Evolutionary conservation across 1,140 invertebrate species (phyloP), one percentile per base, ranked within the genome.

Genomic region (Lucilia sericata): DNA sequence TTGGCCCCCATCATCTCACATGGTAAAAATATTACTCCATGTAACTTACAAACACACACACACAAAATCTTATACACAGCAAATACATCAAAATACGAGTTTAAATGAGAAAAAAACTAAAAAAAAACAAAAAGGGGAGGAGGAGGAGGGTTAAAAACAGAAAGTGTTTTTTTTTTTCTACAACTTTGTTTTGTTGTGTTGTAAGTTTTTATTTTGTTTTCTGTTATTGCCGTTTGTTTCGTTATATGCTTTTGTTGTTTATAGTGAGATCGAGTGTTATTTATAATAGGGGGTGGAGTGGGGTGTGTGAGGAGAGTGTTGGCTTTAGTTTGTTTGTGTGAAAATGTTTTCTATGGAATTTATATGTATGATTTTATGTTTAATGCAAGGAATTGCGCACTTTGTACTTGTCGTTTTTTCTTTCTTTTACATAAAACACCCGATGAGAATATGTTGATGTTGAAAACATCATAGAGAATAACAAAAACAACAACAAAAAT

Each of bases 381-480:
- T 25, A 70, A 55, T 21, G 65, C 25, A 21, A 25, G n/a, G 65
- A 70, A 70, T 70, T 70, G 65, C 65, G 65, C 65, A 70, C 65
- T 70, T 70, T 70, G 65, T 70, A 70, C 65, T 70, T 30, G 25
- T 30, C n/a, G 4, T 70, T 21, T 5, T 70, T 19, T 9, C 17
- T 14, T 55, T 14, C 17, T 14, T 55, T 55, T 55, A 55, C 51
- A 55, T 7, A 55, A 13, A 55, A 70, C 65, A 19, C 60, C 25
- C 25, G 25, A 30, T 30, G 25, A 30, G 25, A 30, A 30, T 5
- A 42, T 42, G 42, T 3, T 8, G 42, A 42, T 42, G 42, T 3
- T 8, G 10, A 42, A 42, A 42, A 21, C 65, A 70, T 21, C 21
- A 21, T n/a, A 10, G 65, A 70, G 19, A 70, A 70, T 25, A 70